Evolutionary conservation across 1,140 invertebrate genomes (phyloP), one percentile per base, ranked within the genome.

Genomic region (Calephelis virginiensis): DNA sequence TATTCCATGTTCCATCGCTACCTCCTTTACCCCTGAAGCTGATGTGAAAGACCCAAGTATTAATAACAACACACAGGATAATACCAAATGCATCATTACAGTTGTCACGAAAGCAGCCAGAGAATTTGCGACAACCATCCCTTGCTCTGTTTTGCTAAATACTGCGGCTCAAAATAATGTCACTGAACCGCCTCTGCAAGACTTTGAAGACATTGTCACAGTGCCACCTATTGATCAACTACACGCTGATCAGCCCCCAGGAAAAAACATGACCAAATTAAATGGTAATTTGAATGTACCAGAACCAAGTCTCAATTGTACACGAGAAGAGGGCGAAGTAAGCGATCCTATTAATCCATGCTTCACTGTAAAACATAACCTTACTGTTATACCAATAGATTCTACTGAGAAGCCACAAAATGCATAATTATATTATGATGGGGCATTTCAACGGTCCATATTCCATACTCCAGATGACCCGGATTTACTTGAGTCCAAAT

Each of bases 1-100:
- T 10, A 91, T 92, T 71, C 91, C 91, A 46, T 92, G 91, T 75
- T 82, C 91, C 38, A 92, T 92, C 17, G 91, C 90, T 65, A 89
- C 91, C 37, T 92, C 91, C 13, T 92, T 92, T 73, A 82, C 83
- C 14, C 86, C 90, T 0, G 85, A 91, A 60, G 82, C 87, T 40
- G 75, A 89, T 67, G 80, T 87, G 8, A 86, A 91, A 67, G 80
- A 86, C 49, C 73, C 73, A 5, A 70, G 72, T 56, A 64, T 73
- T 40, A 76, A 72, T 63, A 72, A 79, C 43, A 78, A 78, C 66
- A 68, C 68, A 28, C 71, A 74, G 0, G 83, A 87, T 64, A 85
- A 83, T 38, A 89, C 87, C 5, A 90, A 90, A 79, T 92, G 91
- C 69, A 90, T 75, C 2, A 80, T 92, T 50, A 89, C 85, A 10